Conservation (phyloP, 2,888 invertebrate species). For the Drosophila engyochracea region DNA sequence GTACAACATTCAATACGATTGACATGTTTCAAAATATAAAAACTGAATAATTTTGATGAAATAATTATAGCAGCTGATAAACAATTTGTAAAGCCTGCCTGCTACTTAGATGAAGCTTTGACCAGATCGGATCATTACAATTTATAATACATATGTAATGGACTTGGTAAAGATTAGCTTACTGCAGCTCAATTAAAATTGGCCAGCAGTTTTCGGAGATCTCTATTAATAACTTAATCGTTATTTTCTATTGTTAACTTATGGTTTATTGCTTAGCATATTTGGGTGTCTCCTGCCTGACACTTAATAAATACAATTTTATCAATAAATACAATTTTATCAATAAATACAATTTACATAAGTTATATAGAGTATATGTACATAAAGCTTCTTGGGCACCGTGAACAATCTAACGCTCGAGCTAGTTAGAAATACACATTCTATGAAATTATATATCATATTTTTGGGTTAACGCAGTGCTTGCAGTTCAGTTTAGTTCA, state of each 20-base stretch:
- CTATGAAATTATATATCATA: neutral
- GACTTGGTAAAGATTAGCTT: neutral
- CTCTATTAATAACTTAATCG: neutral
- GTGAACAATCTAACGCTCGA: slow-evolving; percentile 27
- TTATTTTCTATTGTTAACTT: slow-evolving; percentile 9
- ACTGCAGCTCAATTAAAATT: neutral
- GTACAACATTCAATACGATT: slow-evolving; percentile 54
- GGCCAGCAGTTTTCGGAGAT: neutral
- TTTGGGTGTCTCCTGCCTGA: slow-evolving; percentile 13
- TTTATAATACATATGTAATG: neutral
- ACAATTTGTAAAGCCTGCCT: neutral
- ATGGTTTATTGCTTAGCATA: slow-evolving; percentile 26
- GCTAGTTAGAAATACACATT: slow-evolving; percentile 15
- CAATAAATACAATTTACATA: slow-evolving; percentile 31
- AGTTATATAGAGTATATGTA: slow-evolving; percentile 46
- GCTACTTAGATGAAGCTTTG: neutral
- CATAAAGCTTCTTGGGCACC: slow-evolving; percentile 62
- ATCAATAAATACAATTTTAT: slow-evolving; percentile 33
- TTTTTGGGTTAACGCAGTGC: slow-evolving; percentile 4
- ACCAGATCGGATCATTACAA: neutral
- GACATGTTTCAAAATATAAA: slow-evolving; percentile 46
- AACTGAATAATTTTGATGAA: slow-evolving; percentile 14
- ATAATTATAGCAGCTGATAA: slow-evolving; percentile 7
- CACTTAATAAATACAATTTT: slow-evolving; percentile 50
- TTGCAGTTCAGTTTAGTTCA: slow-evolving; percentile 29